phyloP scores from a whole-genome alignment of 2,888 invertebrate genomes.

The Orchesellides sinensis region DNA sequence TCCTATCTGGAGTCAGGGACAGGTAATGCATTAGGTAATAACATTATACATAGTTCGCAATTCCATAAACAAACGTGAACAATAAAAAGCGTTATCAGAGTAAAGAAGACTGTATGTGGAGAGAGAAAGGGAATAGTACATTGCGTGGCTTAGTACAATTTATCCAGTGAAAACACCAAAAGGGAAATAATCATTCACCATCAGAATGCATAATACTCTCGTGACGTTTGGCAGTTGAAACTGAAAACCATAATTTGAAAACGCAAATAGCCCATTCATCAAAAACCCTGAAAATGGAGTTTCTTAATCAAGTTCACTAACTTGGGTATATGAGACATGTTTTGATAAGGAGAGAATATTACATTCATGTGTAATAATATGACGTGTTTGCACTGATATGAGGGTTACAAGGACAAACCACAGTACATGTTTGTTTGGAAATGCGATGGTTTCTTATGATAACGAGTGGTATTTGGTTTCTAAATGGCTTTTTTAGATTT shows the following conservation, averaged over 20 bases:
- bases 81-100: not conserved
- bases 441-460: not conserved
- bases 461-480: not conserved
- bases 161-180: conserved; percentile 5
- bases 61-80: not conserved
- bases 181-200: conserved; percentile 56
- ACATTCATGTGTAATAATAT: not conserved
- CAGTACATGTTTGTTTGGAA: not conserved
- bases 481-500: not conserved
- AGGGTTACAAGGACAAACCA: not conserved
- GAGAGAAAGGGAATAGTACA: not conserved
- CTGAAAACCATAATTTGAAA: conserved; percentile 40
- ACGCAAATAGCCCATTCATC: conserved; percentile 43
- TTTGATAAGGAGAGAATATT: not conserved
- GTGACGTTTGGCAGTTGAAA: conserved; percentile 37
- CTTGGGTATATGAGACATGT: not conserved
- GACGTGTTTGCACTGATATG: not conserved
- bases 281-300: conserved; percentile 30
- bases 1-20: conserved; percentile 30
- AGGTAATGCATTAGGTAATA: not conserved
- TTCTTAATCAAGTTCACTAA: conserved; percentile 26
- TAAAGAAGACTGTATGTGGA: not conserved
- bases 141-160: conserved; percentile 23
- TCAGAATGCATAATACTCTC: conserved; percentile 35
- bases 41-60: too few relatives aligned